Conservation (phyloP, 2,113 vertebrate species). For the Mormyrus lacerda region DNA sequence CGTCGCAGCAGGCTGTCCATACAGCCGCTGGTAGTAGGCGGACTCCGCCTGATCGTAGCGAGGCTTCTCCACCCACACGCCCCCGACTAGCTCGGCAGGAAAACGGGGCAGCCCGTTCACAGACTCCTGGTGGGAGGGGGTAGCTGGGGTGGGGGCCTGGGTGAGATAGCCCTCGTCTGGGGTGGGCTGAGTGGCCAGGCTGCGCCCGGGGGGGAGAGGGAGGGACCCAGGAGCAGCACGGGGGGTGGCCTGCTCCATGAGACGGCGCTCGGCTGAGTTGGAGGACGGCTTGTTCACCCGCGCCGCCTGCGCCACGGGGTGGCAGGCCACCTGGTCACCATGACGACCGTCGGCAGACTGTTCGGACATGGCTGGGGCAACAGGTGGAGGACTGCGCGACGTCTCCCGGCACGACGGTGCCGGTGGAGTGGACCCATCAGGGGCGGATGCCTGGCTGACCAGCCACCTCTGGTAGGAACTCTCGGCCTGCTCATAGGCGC, state of each 20-base stretch:
- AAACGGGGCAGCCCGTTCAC: background rate
- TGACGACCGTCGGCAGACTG: slow-evolving; percentile 34
- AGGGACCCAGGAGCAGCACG: background rate
- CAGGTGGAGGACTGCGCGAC: slow-evolving; percentile 15
- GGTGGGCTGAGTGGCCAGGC: background rate
- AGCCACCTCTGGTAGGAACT: slow-evolving; percentile 34
- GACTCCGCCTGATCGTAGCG: slow-evolving; percentile 4
- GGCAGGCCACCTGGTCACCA: background rate
- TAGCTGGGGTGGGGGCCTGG: background rate
- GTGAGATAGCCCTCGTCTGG: slow-evolving; percentile 4
- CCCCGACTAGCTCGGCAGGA: background rate
- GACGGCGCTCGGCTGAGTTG: background rate
- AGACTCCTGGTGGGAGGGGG: background rate
- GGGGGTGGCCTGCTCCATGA: background rate
- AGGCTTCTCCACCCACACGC: background rate
- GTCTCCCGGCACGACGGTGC: slow-evolving; percentile 17
- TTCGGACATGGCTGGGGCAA: slow-evolving; percentile 16
- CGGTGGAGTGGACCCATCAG: slow-evolving; percentile 41
- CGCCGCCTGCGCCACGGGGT: background rate
- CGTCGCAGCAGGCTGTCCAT: background rate
- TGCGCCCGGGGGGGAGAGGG: background rate
- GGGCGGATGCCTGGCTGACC: background rate
- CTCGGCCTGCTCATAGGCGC: slow-evolving; percentile 33
- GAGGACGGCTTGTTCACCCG: background rate
- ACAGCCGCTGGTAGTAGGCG: slow-evolving; percentile 5